Percentiles rank a stretch among this genome's conserved stretches.
These are phyloP conservation scores for Pseudolycoriella hygida DNA, from an alignment of 2,888 invertebrate genomes.

Conservation along the genomic window DNA sequence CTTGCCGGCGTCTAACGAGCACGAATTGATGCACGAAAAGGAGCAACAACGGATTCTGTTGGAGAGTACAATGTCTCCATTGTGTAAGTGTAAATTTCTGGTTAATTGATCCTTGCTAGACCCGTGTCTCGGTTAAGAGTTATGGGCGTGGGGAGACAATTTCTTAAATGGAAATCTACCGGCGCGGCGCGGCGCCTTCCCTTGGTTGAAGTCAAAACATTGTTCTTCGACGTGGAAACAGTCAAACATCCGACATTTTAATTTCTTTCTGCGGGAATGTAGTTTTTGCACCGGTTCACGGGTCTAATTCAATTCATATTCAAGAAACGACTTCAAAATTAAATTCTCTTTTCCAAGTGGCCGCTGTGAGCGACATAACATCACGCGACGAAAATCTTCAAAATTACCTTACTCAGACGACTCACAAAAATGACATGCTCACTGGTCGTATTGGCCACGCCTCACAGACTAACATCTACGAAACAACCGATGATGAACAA, in stretches of 20 bases:
- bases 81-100: constrained; percentile 11
- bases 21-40: constrained; percentile 4
- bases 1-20: neutral
- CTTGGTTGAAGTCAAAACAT: no score
- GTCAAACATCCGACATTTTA: no score
- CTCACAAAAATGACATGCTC: constrained; percentile 7
- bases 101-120: neutral
- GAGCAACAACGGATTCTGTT: constrained; percentile 14
- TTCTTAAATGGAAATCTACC: no score
- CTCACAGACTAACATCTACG: neutral
- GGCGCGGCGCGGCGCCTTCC: no score
- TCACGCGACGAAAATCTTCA: constrained; percentile 15
- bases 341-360: constrained; percentile 11
- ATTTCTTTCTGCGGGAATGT: no score
- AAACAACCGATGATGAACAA: neutral
- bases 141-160: no score
- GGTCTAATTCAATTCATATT: neutral
- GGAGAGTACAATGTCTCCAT: constrained; percentile 16
- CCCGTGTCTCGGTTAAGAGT: no score
- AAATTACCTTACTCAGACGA: constrained; percentile 13
- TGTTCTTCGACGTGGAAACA: no score
- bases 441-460: neutral
- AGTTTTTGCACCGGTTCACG: no score
- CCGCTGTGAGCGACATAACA: constrained; percentile 16
- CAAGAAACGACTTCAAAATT: neutral